Base-by-base conservation (phyloP, 2,113 vertebrate genomes). In the Lagopus leucura region DNA sequence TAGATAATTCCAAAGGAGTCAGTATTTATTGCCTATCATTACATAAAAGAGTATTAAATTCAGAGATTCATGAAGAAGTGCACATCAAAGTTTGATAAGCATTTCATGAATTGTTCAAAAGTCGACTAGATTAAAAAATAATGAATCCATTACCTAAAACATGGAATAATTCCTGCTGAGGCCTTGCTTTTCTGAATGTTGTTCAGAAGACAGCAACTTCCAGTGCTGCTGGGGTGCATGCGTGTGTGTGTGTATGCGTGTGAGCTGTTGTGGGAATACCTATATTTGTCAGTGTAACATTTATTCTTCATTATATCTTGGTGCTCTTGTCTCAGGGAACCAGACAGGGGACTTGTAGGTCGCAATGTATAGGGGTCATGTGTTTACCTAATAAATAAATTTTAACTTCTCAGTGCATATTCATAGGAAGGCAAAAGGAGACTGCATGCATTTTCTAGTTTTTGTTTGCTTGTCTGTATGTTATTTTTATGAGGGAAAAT, bases 41-140 rank as follows among this genome's bases (percentile, higher is more conserved):
- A 27, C 19, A 7, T 15, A n/a, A 32, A 63, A 67, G 47, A 25
- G 3, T 7, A 6, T 67, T 67, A 47, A 30, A 86, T 55, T 71
- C 25, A 52, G 27, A 65, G 8, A 47, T 60, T 63, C 13, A 10
- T 45, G 11, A 91, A 85, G 13, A 90, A 86, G 16, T 17, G 8
- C 8, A 18, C 43, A 50, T n/a, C 27, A 24, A 73, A 65, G 83
- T 60, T 85, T 60, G 52, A 19, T 86, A 67, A 67, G 78, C 32
- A 14, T 65, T 67, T 57, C 78, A 67, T 67, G 78, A 81, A 60
- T 69, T 67, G 22, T 45, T 83, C 42, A 82, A 14, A 82, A 69
- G 21, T 40, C 28, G 40, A 16, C 2, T 11, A 61, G 38, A 48
- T 10, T 60, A 61, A 91, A 89, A 81, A 72, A 38, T 65, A 21